phyloP scores from a whole-genome alignment of 2,888 invertebrate species.

The Drosophila emarginata region DNA sequence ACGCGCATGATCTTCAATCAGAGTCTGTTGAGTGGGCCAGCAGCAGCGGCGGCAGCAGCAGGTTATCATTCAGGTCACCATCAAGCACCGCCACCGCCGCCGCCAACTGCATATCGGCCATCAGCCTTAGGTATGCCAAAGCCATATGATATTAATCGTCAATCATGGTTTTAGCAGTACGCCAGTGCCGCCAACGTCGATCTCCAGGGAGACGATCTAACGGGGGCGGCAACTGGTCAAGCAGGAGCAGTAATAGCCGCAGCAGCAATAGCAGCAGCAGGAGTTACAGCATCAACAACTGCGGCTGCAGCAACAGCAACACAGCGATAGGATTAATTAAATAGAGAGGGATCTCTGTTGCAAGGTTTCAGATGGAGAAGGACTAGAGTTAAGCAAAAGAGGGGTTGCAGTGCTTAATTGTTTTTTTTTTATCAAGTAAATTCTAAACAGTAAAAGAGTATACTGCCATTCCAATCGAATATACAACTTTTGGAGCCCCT shows the following conservation, averaged over 20 bases:
- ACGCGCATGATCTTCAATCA: conserved; percentile 85
- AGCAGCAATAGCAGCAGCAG: conserved; percentile 17
- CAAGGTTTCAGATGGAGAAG: conserved; percentile 48
- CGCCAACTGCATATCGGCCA: conserved; percentile 85
- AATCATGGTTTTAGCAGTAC: conserved; percentile 87
- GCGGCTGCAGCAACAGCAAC: conserved; percentile 15
- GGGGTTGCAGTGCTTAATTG: conserved; percentile 8
- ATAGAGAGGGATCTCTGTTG: not conserved
- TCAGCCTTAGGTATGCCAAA: conserved; percentile 86
- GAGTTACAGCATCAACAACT: not conserved
- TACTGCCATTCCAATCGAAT: not conserved
- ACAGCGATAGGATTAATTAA: conserved; percentile 29
- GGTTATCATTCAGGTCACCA: conserved; percentile 82
- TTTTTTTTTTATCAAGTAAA: not conserved
- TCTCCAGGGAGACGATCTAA: conserved; percentile 71
- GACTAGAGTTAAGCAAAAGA: not conserved
- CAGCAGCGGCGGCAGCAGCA: conserved; percentile 86
- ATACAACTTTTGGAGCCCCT: not conserved
- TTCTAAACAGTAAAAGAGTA: not conserved
- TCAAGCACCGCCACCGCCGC: conserved; percentile 84
- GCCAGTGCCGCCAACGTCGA: conserved; percentile 76
- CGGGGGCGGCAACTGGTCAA: conserved; percentile 46
- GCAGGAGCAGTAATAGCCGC: conserved; percentile 27
- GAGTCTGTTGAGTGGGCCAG: conserved; percentile 81
- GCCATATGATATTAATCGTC: conserved; percentile 88